A percentile compares a stretch with the other conserved stretches of the same genome.
phyloP scores from a whole-genome alignment of 2,797 vertebrate species.

The Rhynchonycteris naso region DNA sequence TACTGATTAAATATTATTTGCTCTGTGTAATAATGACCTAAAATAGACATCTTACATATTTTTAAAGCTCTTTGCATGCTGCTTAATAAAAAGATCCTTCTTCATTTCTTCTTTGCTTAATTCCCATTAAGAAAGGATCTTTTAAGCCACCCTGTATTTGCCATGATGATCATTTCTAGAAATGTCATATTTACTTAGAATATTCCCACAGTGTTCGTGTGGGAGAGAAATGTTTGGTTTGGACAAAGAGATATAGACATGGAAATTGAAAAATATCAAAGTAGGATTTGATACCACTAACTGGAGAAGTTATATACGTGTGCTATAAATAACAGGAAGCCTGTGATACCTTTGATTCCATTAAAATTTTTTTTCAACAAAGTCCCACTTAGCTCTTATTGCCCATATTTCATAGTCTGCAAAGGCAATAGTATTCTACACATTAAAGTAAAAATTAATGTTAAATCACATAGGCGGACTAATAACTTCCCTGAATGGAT shows the following conservation, averaged over 20 bases:
- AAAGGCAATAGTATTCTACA: neutral
- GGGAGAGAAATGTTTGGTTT: neutral
- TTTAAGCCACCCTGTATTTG: neutral
- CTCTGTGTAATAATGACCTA: neutral
- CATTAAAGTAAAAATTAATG: neutral
- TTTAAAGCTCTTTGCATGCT: constrained; percentile 17
- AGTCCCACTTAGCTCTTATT: neutral
- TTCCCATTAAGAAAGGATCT: neutral
- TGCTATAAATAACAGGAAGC: neutral
- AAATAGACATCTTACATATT: neutral
- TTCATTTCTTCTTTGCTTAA: neutral
- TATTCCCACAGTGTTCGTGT: neutral
- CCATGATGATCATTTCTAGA: neutral
- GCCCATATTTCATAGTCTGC: neutral
- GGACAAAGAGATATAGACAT: neutral
- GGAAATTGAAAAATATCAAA: neutral
- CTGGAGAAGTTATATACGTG: neutral
- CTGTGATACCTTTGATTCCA: neutral
- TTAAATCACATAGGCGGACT: neutral
- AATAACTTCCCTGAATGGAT: neutral
- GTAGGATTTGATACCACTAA: neutral
- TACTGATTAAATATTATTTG: neutral
- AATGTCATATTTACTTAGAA: neutral
- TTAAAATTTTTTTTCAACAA: neutral
- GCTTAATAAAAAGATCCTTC: neutral